Evolutionary conservation across 2,888 invertebrate species (phyloP), one percentile per base, ranked within the genome.

Genomic region (Apantesis nais): DNA sequence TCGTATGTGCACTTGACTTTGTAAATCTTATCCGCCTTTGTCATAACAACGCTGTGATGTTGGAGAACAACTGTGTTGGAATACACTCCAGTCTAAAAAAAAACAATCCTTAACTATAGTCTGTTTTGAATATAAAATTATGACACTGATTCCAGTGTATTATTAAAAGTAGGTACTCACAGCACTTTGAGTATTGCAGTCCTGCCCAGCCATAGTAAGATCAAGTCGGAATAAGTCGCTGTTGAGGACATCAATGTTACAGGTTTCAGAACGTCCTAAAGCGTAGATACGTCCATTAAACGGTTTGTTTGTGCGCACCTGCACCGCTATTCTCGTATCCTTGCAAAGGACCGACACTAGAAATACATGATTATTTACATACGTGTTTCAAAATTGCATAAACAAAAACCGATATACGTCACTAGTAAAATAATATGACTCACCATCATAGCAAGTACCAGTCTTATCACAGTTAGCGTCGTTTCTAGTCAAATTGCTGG

Each of bases 1-100:
- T 99, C 99, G 92, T 99, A 99, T 11, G 99, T 99, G 89, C 99
- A 99, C 90, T 99, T 98, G 73, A 99, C 98, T 95, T 98, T 99
- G 96, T 99, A 99, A 89, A 99, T 98, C 92, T 99, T 99, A 90
- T 99, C 99, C 7, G 98, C 98, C 91, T 99, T 99, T 70, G 99
- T 99, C 98, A 99, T 98, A 52, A 99, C 99, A 39, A 99, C 98
- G 89, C 98, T 98, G 93, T 99, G 99, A 88, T 99, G 99, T 92
- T 99, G 99, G 34, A 99, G 96, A 14, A 99, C 99, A 37, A 99
- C 98, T 0, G 99, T 99, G 92, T 99, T 99, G 67, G 98, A 98
- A 92, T 98, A 99, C 62, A 98, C 98, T 68, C 99, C 99, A 80
- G 97, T 98, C 98, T 99, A 94, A 58, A 81, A 75, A 80, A 95